Evolutionary conservation across 2,888 invertebrate species (phyloP).

Genomic region (Oxyteleia sp.): DNA sequence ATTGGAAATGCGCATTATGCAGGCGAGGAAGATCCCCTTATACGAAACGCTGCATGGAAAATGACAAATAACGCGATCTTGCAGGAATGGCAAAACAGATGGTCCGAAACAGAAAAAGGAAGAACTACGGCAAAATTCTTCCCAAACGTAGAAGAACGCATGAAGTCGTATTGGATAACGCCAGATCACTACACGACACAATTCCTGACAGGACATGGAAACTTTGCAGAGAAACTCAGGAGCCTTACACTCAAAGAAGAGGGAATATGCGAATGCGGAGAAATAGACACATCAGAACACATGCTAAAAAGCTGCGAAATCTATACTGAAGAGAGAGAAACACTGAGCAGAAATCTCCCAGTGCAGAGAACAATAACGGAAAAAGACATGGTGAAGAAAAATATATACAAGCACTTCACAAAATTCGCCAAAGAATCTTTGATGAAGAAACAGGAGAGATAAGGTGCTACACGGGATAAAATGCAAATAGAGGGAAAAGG

Average conservation of each 20-base stretch:
- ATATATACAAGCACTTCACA: not conserved
- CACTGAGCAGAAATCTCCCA: not conserved
- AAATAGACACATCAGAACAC: slow-evolving; percentile 29
- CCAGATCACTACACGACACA: slow-evolving; percentile 26
- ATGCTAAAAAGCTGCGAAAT: slow-evolving; percentile 17
- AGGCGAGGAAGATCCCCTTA: slow-evolving; percentile 4
- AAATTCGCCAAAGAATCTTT: too few species aligned
- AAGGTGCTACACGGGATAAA: too few species aligned
- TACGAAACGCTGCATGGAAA: too few species aligned
- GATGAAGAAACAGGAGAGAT: too few species aligned
- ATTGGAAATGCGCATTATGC: too few species aligned
- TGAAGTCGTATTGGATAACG: not conserved
- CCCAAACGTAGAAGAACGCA: slow-evolving; percentile 17
- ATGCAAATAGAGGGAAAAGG: too few species aligned
- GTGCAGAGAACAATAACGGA: not conserved
- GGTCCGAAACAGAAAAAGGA: slow-evolving; percentile 35
- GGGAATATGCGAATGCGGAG: slow-evolving; percentile 37
- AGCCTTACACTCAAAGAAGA: not conserved
- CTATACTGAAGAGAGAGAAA: not conserved
- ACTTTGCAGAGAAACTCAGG: slow-evolving; percentile 37
- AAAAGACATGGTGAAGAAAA: not conserved
- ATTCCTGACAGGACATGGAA: slow-evolving; percentile 58
- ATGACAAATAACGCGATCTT: not conserved
- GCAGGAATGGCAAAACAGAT: slow-evolving; percentile 31
- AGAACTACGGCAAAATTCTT: slow-evolving; percentile 43